Evolutionary conservation across 2,888 invertebrate genomes (phyloP).

Genomic region (Acanthoscelides obtectus): DNA sequence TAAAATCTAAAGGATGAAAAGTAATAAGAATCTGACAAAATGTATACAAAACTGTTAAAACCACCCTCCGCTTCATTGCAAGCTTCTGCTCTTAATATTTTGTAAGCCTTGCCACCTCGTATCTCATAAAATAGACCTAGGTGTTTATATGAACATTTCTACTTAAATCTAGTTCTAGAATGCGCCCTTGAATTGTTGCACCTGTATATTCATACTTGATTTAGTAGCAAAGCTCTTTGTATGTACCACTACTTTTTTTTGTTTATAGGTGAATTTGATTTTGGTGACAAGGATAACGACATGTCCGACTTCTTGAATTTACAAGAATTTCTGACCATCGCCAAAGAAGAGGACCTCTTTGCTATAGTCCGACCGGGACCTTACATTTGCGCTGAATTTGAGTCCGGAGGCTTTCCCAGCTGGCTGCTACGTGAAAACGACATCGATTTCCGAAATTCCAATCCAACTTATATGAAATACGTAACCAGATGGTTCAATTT

Average conservation of each 20-base stretch:
- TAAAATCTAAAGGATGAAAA: no score
- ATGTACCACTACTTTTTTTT: not conserved
- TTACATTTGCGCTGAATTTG: slow-evolving; percentile 91
- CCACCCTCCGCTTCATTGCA: no score
- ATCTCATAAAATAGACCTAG: no score
- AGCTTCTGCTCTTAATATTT: no score
- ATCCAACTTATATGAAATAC: slow-evolving; percentile 44
- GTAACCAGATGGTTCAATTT: slow-evolving; percentile 52
- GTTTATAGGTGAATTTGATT: slow-evolving; percentile 65
- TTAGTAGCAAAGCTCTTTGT: not conserved
- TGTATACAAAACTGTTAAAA: no score
- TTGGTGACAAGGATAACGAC: slow-evolving; percentile 53
- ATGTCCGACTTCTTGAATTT: slow-evolving; percentile 52
- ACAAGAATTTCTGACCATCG: slow-evolving; percentile 63
- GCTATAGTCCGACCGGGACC: slow-evolving; percentile 85
- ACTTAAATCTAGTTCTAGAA: no score
- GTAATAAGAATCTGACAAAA: no score
- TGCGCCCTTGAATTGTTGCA: not conserved
- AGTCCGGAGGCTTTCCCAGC: slow-evolving; percentile 49
- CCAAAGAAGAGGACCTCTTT: slow-evolving; percentile 70
- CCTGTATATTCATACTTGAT: not conserved
- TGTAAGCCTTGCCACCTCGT: no score
- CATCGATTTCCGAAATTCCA: slow-evolving; percentile 28
- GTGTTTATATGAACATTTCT: no score
- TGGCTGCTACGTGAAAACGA: slow-evolving; percentile 40